Conservation (phyloP, 2,113 vertebrate species). For the Hiodon alosoides region DNA sequence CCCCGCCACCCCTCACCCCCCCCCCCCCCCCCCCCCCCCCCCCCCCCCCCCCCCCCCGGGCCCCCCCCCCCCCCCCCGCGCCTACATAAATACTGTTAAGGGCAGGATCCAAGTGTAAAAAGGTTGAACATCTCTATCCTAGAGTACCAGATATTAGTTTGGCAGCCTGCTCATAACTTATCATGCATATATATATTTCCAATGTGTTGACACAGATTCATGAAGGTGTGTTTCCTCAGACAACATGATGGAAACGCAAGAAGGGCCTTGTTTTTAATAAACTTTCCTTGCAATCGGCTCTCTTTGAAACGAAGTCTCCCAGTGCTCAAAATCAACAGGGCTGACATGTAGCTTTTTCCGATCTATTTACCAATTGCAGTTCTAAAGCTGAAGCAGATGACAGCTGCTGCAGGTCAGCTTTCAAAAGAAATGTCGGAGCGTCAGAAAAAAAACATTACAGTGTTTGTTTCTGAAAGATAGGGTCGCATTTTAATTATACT, state of each 20-base stretch:
- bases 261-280: not conserved
- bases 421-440: constrained; percentile 5
- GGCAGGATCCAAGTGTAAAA: no score
- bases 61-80: no score
- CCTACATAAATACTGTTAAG: no score
- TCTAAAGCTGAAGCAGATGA: constrained; percentile 4
- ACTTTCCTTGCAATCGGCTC: constrained; percentile 4
- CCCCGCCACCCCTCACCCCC: no score
- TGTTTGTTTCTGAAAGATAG: constrained; percentile 11
- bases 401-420: constrained; percentile 4
- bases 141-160: no score
- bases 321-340: not conserved
- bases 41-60: no score
- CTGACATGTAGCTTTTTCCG: not conserved
- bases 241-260: not conserved
- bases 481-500: constrained; percentile 4
- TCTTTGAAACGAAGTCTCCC: not conserved
- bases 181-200: not conserved
- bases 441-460: constrained; percentile 9
- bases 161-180: no score
- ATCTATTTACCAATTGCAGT: not conserved
- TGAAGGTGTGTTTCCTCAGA: not conserved
- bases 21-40: no score
- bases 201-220: not conserved
- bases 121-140: no score